These are phyloP conservation scores for Apis florea DNA, from an alignment of 1,140 invertebrate genomes.

Conservation along the genomic window DNA sequence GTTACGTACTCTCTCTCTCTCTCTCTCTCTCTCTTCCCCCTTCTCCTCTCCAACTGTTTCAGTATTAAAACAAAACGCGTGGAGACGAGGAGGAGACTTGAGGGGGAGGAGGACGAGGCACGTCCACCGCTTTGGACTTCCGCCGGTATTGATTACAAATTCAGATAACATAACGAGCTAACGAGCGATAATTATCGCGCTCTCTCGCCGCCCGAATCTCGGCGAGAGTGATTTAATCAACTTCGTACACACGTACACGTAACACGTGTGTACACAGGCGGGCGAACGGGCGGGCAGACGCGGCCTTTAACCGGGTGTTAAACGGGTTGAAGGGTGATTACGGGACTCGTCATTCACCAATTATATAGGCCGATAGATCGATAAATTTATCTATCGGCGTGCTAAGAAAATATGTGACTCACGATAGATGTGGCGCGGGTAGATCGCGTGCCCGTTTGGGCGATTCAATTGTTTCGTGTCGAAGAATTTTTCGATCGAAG, in stretches of 20 bases:
- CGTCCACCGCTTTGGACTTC: constrained; percentile 30
- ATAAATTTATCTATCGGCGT: background rate
- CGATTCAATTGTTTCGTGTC: too few species aligned
- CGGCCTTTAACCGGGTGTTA: constrained; percentile 40
- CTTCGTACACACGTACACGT: constrained; percentile 30
- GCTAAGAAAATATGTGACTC: too few species aligned
- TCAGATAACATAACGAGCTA: constrained; percentile 70
- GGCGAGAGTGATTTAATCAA: constrained; percentile 69
- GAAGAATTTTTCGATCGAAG: too few species aligned
- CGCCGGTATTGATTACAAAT: constrained; percentile 68
- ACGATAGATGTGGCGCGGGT: too few species aligned
- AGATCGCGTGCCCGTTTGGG: too few species aligned
- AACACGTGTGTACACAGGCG: constrained; percentile 8
- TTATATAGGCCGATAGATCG: constrained; percentile 23
- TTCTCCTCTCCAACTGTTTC: too few species aligned
- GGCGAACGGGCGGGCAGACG: background rate
- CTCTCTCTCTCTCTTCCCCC: too few species aligned
- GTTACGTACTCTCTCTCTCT: too few species aligned
- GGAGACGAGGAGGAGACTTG: background rate
- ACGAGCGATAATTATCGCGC: constrained; percentile 70
- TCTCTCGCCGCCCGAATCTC: constrained; percentile 54
- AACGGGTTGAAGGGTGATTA: constrained; percentile 28
- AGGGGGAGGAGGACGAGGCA: background rate
- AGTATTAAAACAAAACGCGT: constrained; percentile 46
- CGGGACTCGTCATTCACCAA: constrained; percentile 36